Evolutionary conservation across 2,113 vertebrate species (phyloP), one percentile per base, ranked within the genome.

Genomic region (Pleuronectes platessa): DNA sequence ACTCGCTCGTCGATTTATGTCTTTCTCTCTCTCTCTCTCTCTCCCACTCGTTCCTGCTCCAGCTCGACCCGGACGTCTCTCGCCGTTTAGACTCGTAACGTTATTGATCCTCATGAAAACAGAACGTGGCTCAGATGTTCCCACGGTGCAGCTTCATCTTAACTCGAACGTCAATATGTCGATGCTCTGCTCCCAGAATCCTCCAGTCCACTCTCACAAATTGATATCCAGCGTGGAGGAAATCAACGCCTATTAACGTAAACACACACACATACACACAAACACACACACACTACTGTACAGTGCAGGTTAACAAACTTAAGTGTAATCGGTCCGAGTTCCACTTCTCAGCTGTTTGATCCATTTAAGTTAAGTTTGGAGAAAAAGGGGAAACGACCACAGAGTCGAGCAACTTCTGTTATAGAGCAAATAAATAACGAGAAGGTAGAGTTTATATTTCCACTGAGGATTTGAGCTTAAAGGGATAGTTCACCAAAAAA

Each of bases 91-190:
- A 81, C 70, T 79, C 71, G 74, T 79, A 83, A 74, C 31, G 17
- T 65, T 81, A 90, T 91, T 45, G 90, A 93, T 92, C 86, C 64
- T 9, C 68, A 60, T 87, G 86, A 81, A 88, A 88, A 92, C 85
- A 87, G 84, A 81, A 1, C 31, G 31, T 31, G 31, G 31, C 31
- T 31, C 31, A 31, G 6, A 66, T 83, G 82, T 68, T 89, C 80
- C 87, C 37, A 51, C 31, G 35, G 26, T 83, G 83, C 86, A 75
- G 59, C 68, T 78, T 83, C 74, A 56, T 55, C 80, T 81, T 89
- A 90, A 93, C 86, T 86, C 71, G 3, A 69, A 14, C 84, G 85
- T 92, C 83, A 74, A 86, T 91, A 89, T 68, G 71, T 49, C 60
- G 21, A 73, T 71, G 73, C 31, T 64, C 11, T 81, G 74, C 70